phyloP scores from a whole-genome alignment of 2,888 invertebrate genomes.

The Lithophane semibrunnea region DNA sequence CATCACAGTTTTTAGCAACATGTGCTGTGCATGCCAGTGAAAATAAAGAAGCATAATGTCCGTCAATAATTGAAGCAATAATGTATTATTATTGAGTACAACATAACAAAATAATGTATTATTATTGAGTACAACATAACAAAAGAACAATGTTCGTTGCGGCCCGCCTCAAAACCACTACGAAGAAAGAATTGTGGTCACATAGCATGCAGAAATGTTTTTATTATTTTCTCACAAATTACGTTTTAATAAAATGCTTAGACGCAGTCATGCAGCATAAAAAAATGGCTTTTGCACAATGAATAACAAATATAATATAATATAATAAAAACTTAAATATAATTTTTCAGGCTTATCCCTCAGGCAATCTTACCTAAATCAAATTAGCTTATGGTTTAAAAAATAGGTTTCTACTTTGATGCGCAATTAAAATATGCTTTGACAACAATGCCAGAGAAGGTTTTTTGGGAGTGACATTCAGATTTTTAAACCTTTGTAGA shows the following conservation, averaged over 20 bases:
- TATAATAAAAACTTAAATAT: background rate
- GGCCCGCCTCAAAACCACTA: conserved; percentile 38
- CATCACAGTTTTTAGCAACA: conserved; percentile 5
- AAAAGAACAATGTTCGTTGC: conserved; percentile 39
- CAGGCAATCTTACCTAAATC: conserved; percentile 29
- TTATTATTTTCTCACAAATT: conserved; percentile 31
- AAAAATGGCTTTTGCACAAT: conserved; percentile 16
- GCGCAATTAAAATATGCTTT: conserved; percentile 31
- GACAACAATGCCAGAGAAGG: conserved; percentile 16
- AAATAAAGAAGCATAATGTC: conserved; percentile 8
- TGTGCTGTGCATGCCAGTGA: conserved; percentile 1
- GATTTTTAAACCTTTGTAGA: conserved; percentile 12
- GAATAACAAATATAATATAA: too few relatives aligned
- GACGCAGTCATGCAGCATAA: conserved; percentile 2
- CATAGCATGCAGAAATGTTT: conserved; percentile 24
- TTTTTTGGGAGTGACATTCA: conserved; percentile 2
- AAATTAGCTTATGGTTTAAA: conserved; percentile 17
- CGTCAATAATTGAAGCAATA: conserved; percentile 37
- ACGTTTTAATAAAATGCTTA: conserved; percentile 9
- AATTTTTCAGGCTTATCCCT: background rate
- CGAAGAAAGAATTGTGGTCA: conserved; percentile 29
- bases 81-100: conserved; percentile 34
- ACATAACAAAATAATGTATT: conserved; percentile 42
- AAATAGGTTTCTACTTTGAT: conserved; percentile 18
- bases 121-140: conserved; percentile 38